phyloP scores from a whole-genome alignment of 2,797 vertebrate species.

The Pseudomugil gertrudae region DNA sequence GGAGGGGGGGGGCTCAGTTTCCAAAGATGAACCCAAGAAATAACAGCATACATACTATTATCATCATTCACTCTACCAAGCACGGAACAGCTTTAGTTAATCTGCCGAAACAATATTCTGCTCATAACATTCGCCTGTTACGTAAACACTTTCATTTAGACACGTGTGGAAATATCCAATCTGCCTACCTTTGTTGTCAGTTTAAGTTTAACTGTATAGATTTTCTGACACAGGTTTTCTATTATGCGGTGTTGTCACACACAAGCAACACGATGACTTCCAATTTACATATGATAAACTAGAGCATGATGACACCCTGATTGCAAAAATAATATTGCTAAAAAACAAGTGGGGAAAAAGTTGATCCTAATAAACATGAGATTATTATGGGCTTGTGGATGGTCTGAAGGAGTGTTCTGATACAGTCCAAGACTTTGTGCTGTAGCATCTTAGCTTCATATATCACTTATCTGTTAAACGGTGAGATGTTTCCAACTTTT shows the following conservation, averaged over 20 bases:
- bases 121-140: conserved; percentile 33
- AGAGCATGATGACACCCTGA: neutral
- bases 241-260: neutral
- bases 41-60: neutral
- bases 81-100: conserved; percentile 20
- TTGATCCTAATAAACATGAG: neutral
- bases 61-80: neutral
- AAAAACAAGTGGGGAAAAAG: neutral
- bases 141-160: conserved; percentile 29
- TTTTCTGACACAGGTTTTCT: conserved; percentile 22
- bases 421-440: neutral
- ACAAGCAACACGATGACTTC: conserved; percentile 20
- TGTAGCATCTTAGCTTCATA: too few species aligned
- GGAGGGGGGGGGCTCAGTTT: neutral
- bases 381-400: neutral
- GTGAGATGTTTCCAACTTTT: neutral
- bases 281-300: neutral
- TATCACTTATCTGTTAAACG: too few species aligned
- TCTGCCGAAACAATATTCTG: conserved; percentile 40
- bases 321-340: neutral
- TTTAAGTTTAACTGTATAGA: conserved; percentile 33
- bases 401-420: neutral
- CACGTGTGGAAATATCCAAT: conserved; percentile 23
- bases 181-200: conserved; percentile 42
- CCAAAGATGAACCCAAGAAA: conserved; percentile 28